Evolutionary conservation across 1,140 invertebrate genomes (phyloP).

Genomic region (Globodera ellingtonae): DNA sequence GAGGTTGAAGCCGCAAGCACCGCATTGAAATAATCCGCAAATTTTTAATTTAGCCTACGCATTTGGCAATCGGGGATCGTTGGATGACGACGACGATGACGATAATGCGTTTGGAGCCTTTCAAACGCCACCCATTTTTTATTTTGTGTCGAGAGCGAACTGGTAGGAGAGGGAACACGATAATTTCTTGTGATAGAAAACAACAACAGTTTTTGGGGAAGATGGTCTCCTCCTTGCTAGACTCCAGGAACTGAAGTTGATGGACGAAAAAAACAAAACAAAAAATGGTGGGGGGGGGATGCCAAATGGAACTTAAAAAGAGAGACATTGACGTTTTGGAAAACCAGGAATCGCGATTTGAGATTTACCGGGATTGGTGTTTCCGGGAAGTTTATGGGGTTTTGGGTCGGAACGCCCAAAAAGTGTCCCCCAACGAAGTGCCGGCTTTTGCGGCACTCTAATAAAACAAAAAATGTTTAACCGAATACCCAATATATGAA

Average conservation of each 20-base stretch:
- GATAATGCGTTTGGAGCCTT: neutral
- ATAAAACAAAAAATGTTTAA: too few relatives aligned
- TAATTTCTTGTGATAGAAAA: neutral
- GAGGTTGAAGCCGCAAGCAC: neutral
- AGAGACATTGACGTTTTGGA: too few relatives aligned
- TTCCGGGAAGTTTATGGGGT: too few relatives aligned
- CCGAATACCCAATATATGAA: too few relatives aligned
- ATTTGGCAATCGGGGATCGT: conserved; percentile 37
- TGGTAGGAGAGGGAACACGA: conserved; percentile 20
- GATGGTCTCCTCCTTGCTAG: neutral
- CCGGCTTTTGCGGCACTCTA: too few relatives aligned
- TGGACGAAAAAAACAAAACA: neutral
- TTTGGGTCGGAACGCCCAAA: too few relatives aligned
- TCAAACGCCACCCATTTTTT: conserved; percentile 31
- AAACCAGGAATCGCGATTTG: too few relatives aligned
- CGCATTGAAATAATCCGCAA: neutral
- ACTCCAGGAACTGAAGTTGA: neutral
- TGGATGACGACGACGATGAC: conserved; percentile 36
- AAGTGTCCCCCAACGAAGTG: too few relatives aligned
- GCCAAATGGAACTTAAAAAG: too few relatives aligned
- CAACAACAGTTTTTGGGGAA: neutral
- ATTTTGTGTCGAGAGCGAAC: conserved; percentile 39
- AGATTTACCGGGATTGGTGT: too few relatives aligned
- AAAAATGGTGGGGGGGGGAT: neutral
- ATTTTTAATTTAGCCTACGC: conserved; percentile 32